Evolutionary conservation across 2,797 vertebrate genomes (phyloP).

Genomic region (Periparus ater): DNA sequence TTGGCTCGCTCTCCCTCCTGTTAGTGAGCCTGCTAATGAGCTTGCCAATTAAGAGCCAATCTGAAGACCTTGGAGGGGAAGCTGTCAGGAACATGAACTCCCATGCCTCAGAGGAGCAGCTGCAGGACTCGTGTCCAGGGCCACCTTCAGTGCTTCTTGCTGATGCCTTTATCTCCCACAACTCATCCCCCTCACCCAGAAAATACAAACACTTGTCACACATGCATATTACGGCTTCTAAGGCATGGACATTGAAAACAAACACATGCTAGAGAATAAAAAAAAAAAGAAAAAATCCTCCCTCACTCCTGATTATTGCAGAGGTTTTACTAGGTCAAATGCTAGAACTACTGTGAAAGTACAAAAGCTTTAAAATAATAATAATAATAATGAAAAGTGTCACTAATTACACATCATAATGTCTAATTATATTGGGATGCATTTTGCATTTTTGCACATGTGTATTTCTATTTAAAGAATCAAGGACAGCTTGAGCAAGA

Average conservation of each 20-base stretch:
- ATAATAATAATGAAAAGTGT: not conserved
- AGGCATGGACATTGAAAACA: not conserved
- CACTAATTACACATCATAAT: not conserved
- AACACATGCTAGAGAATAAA: not conserved
- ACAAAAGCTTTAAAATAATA: not conserved
- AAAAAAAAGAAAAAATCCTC: not conserved
- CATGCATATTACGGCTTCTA: not conserved
- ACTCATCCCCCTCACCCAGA: not conserved
- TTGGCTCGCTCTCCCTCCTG: not conserved
- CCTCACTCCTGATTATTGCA: not conserved
- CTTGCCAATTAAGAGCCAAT: conserved; percentile 57
- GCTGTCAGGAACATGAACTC: conserved; percentile 51
- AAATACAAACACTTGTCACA: conserved; percentile 24
- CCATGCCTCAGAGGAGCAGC: conserved; percentile 5
- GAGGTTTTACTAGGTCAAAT: not conserved
- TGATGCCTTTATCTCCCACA: not conserved
- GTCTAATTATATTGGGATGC: not conserved
- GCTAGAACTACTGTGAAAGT: not conserved
- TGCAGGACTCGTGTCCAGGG: not conserved
- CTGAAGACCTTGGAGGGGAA: conserved; percentile 49
- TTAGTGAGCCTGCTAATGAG: conserved; percentile 35
- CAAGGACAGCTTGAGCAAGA: not conserved
- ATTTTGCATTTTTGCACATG: not conserved
- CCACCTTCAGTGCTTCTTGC: not conserved
- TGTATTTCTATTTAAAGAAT: not conserved